Base-by-base conservation (phyloP, 2,797 vertebrate species). In the Ispidina picta region DNA sequence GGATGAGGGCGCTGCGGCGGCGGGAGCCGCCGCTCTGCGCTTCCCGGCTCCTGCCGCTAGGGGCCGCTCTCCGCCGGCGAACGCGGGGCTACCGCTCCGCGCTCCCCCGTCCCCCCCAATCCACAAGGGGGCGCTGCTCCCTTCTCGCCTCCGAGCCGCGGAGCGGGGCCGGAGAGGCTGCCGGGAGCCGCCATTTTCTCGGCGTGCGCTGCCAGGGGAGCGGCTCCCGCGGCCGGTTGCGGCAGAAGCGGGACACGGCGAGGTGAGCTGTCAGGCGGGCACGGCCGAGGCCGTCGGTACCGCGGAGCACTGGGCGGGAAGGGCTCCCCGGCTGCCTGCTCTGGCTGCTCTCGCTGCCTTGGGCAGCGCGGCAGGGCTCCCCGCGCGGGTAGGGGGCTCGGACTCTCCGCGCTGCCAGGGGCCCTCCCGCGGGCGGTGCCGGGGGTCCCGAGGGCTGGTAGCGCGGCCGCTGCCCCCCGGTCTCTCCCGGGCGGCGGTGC, bases 151-250 rank as follows among this genome's bases (percentile, higher is more conserved):
- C 3, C 3, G 7, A 16, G 21, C 17, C 4, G 52, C 8, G 7
- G 48, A 13, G 17, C 23, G 25, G 37, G 39, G 33, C n/a, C 63
- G 26, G 52, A 7, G 87, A 19, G 80, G 64, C 65, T 83, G 70
- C 70, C 18, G 78, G 65, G 82, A 58, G 55, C 79, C 80, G 92
- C 94, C 95, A 96, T 94, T 43, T 96, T 89, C 26, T 86, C 55
- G 15, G 51, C 6, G 46, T 8, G 35, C 5, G 28, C 7, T 5
- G 46, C 18, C 1, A 0, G 10, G 1, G 1, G 33, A 10, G 41
- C 4, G 4, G 23, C 10, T 9, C 4, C 10, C 2, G 55, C 4
- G 7, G 55, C 28, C 22, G 31, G 35, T 41, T n/a, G 29, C 8
- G n/a, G 48, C 2, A 11, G 15, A 25, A 20, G 26, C 2, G 10